These are phyloP conservation scores for Sylvia atricapilla DNA, from an alignment of 2,113 vertebrate genomes.

Conservation along the genomic window DNA sequence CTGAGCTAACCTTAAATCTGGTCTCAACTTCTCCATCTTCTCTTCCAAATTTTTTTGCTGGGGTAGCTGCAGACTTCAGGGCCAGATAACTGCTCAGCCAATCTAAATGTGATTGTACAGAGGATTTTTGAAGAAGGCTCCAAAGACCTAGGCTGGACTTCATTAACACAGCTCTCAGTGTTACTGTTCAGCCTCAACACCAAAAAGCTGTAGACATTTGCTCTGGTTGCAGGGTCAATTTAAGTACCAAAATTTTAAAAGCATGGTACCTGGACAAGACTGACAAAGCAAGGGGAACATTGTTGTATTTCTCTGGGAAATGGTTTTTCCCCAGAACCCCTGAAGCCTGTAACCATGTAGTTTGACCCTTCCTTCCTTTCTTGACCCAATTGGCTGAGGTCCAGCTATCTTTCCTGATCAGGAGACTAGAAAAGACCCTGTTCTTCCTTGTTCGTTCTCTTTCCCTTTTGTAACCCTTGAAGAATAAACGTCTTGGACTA, in stretches of 20 bases:
- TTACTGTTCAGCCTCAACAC: neutral
- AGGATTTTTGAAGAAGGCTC: neutral
- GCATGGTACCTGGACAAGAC: neutral
- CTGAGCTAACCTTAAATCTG: neutral
- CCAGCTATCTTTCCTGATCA: too few relatives aligned
- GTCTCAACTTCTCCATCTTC: neutral
- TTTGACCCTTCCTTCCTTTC: too few relatives aligned
- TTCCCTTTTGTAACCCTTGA: too few relatives aligned
- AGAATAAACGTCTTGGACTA: too few relatives aligned
- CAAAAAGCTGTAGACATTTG: neutral
- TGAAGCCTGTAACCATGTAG: too few relatives aligned
- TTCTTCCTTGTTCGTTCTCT: too few relatives aligned
- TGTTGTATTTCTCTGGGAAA: too few relatives aligned
- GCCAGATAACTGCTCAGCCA: neutral
- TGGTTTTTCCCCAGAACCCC: too few relatives aligned
- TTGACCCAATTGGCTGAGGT: too few relatives aligned
- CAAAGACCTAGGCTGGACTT: neutral
- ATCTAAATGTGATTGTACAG: neutral
- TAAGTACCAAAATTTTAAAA: neutral
- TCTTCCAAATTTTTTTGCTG: neutral
- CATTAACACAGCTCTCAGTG: neutral
- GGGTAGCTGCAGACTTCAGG: neutral
- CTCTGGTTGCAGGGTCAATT: neutral
- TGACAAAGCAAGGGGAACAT: neutral
- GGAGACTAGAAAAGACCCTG: too few relatives aligned